Evolutionary conservation across 64 coral and sea anemone species (phyloP).

Genomic region (Anthopleura sola): DNA sequence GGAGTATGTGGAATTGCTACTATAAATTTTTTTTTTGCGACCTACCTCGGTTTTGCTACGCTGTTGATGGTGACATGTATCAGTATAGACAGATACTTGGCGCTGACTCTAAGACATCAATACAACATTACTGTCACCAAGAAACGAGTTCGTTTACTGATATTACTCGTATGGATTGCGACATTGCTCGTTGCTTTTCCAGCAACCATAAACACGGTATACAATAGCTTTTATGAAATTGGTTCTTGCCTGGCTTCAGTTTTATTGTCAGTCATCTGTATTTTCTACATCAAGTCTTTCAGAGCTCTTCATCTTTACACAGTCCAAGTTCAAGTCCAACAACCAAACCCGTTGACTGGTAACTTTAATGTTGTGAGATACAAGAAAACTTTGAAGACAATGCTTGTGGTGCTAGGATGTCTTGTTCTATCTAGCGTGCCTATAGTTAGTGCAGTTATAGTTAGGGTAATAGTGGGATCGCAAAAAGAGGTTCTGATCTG

Average conservation of each 20-base stretch:
- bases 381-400: constrained; percentile 16
- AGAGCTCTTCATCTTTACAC: background rate
- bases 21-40: background rate
- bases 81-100: constrained; percentile 5
- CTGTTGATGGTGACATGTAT: background rate
- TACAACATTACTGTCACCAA: constrained; percentile 18
- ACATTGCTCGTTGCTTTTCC: too few species aligned
- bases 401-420: background rate
- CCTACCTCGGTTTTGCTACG: background rate
- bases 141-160: background rate
- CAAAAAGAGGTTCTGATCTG: too few species aligned
- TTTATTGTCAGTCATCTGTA: background rate
- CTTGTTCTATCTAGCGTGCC: background rate
- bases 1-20: background rate
- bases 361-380: constrained; percentile 6
- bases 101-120: background rate
- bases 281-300: background rate
- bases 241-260: background rate
- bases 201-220: background rate
- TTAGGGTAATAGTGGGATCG: background rate
- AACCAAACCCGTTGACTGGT: background rate
- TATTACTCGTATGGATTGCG: background rate
- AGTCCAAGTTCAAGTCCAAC: constrained; percentile 2
- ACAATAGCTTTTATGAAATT: background rate
- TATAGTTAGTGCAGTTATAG: background rate